A percentile compares a stretch with the other conserved stretches of the same genome.
These are phyloP conservation scores for Pica pica DNA, from an alignment of 2,113 vertebrate species.

Conservation along the genomic window DNA sequence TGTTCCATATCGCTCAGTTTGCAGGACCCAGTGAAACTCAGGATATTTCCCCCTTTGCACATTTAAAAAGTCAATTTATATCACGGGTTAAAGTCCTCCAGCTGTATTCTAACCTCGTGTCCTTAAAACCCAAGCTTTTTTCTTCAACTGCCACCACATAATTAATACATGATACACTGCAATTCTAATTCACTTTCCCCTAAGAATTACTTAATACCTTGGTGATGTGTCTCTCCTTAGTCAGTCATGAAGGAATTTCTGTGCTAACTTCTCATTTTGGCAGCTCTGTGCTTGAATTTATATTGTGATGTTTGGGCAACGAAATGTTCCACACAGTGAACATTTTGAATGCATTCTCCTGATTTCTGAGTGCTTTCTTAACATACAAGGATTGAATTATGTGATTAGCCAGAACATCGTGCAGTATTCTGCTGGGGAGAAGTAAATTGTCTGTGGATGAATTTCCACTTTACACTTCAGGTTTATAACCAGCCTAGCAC, in stretches of 20 bases:
- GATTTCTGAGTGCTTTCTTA: background rate
- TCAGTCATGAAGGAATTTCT: conserved; percentile 31
- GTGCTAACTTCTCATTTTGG: conserved; percentile 16
- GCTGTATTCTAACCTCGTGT: background rate
- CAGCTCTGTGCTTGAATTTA: background rate
- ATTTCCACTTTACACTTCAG: background rate
- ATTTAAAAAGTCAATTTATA: background rate
- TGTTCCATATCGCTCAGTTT: background rate
- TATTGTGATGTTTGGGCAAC: background rate
- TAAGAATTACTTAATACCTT: conserved; percentile 23
- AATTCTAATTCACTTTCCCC: background rate
- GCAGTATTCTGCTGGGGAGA: background rate
- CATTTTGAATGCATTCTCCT: background rate
- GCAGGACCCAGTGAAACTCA: background rate
- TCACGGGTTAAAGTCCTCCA: background rate
- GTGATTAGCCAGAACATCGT: background rate
- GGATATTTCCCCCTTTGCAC: background rate
- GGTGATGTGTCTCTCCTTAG: conserved; percentile 12
- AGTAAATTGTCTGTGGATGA: background rate
- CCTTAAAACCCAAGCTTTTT: background rate
- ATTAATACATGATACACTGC: background rate
- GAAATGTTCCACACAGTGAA: background rate
- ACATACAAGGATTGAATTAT: background rate
- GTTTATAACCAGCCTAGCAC: background rate
- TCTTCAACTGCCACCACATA: background rate